These are phyloP conservation scores for Drosophila kurseongensis DNA, from an alignment of 1,140 invertebrate genomes.

Conservation along the genomic window DNA sequence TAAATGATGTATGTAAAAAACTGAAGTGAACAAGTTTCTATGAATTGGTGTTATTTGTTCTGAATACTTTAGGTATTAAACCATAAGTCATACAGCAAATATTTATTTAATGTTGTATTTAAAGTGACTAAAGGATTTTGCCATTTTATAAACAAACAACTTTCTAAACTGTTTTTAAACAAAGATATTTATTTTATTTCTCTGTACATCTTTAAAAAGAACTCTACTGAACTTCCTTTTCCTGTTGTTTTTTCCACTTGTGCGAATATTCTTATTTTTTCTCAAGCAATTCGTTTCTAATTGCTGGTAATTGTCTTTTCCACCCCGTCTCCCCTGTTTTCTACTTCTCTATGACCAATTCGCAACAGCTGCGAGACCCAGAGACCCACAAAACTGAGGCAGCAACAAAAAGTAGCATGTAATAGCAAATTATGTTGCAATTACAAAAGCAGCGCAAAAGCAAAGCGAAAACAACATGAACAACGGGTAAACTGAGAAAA, in stretches of 20 bases:
- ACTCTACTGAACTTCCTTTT: slow-evolving; percentile 18
- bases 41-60: not conserved
- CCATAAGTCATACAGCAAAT: no score
- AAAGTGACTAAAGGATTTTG: no score
- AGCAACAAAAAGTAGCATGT: slow-evolving; percentile 66
- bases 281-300: slow-evolving; percentile 78
- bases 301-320: slow-evolving; percentile 78
- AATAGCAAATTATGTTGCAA: slow-evolving; percentile 83
- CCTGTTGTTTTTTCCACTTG: slow-evolving; percentile 30
- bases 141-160: no score
- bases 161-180: no score
- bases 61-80: not conserved
- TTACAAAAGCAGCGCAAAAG: slow-evolving; percentile 78
- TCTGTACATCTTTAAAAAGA: not conserved
- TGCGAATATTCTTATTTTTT: slow-evolving; percentile 46
- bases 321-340: slow-evolving; percentile 5
- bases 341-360: slow-evolving; percentile 36
- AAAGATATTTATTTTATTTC: not conserved
- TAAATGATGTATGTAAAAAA: no score
- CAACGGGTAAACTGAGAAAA: slow-evolving; percentile 46
- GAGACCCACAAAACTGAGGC: slow-evolving; percentile 75
- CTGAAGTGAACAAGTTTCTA: not conserved
- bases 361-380: slow-evolving; percentile 74
- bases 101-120: no score
- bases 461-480: slow-evolving; percentile 56